These are phyloP conservation scores for Pseudonaja textilis DNA, from an alignment of 2,113 vertebrate species.

Conservation along the genomic window DNA sequence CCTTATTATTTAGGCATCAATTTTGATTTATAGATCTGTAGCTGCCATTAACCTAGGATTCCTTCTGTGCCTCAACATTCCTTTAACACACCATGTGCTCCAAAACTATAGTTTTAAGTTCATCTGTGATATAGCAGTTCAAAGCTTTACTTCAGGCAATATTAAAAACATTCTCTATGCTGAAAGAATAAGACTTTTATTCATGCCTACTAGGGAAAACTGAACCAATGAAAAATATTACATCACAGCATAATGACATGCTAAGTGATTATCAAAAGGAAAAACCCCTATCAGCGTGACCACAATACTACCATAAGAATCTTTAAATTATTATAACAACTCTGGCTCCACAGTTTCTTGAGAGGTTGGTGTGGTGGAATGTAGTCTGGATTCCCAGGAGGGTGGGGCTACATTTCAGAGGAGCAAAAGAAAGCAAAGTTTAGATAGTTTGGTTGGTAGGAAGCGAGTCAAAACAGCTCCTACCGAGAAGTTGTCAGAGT, in stretches of 20 bases:
- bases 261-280: not conserved
- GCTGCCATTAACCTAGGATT: accelerated
- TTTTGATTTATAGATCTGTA: not conserved
- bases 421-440: not conserved
- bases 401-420: not conserved
- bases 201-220: not conserved
- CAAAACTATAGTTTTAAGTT: not conserved
- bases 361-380: not conserved
- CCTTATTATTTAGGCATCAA: slow-evolving; percentile 27
- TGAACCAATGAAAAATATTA: not conserved
- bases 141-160: not conserved
- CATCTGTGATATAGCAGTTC: not conserved
- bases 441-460: not conserved
- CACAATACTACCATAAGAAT: not conserved
- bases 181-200: not conserved
- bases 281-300: not conserved
- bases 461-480: not conserved
- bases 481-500: not conserved
- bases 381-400: not conserved
- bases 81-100: not conserved
- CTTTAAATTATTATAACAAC: not conserved
- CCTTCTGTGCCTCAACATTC: not conserved
- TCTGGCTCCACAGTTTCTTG: not conserved
- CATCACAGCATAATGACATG: not conserved
- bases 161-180: not conserved